phyloP scores from a whole-genome alignment of 2,113 vertebrate genomes.

The Muntiacus muntjak region DNA sequence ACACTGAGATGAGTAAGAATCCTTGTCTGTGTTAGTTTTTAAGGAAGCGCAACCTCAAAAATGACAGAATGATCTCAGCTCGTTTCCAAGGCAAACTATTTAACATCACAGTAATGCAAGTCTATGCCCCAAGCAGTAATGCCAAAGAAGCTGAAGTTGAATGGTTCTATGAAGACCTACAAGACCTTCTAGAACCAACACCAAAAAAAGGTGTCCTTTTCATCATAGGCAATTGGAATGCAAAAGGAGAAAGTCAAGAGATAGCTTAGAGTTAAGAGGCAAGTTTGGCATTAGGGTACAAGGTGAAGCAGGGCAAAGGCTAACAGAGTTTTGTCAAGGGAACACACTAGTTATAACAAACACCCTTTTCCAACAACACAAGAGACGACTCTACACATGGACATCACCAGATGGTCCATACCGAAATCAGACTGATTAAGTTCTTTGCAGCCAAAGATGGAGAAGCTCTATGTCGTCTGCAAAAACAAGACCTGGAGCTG shows the following conservation, averaged over 20 bases:
- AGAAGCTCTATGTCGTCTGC: not conserved
- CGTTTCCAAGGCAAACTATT: not conserved
- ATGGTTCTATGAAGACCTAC: not conserved
- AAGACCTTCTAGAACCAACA: not conserved
- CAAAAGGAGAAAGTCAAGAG: not conserved
- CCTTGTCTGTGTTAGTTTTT: not conserved
- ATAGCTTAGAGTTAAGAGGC: not conserved
- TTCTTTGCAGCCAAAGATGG: not conserved
- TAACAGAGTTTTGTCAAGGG: not conserved
- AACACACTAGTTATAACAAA: not conserved
- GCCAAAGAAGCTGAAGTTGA: not conserved
- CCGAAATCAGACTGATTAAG: not conserved
- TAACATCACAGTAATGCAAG: not conserved
- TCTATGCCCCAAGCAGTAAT: not conserved
- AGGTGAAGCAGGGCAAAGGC: not conserved
- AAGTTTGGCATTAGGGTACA: not conserved
- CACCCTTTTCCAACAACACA: not conserved
- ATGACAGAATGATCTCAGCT: not conserved
- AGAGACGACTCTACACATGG: not conserved
- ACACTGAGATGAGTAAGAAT: not conserved
- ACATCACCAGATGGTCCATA: not conserved
- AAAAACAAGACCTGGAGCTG: not conserved
- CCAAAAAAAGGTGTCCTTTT: not conserved
- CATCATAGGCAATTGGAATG: not conserved
- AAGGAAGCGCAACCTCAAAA: not conserved